Conservation (phyloP, 2,797 vertebrate species). For the Phataginus tricuspis region DNA sequence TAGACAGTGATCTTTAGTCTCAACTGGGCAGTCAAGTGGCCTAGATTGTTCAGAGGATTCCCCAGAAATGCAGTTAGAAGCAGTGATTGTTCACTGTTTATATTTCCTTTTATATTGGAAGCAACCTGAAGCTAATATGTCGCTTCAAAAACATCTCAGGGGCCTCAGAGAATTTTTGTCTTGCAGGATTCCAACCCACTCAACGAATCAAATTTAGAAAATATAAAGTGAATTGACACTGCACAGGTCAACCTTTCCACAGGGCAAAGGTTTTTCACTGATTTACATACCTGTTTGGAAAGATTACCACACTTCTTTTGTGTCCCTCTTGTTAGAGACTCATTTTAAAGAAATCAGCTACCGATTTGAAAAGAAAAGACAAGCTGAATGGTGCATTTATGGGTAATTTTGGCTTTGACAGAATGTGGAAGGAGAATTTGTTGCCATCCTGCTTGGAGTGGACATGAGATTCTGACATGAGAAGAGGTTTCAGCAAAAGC, state of each 20-base stretch:
- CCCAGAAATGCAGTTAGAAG: conserved; percentile 1
- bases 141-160: conserved; percentile 44
- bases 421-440: not conserved
- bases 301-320: not conserved
- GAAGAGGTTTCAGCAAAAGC: not conserved
- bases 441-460: not conserved
- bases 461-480: not conserved
- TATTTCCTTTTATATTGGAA: not conserved
- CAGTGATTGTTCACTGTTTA: not conserved
- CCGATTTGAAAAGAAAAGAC: not conserved
- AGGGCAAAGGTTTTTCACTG: not conserved
- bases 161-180: conserved; percentile 29
- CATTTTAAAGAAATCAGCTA: not conserved
- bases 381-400: not conserved
- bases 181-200: conserved; percentile 23
- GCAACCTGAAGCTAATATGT: conserved; percentile 12
- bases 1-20: not conserved
- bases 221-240: not conserved
- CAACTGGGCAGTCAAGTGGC: not conserved
- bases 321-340: not conserved
- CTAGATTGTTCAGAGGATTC: not conserved
- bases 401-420: not conserved
- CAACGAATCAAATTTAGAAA: conserved; percentile 42
- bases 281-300: not conserved
- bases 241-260: not conserved